Evolutionary conservation across 2,113 vertebrate genomes (phyloP), one percentile per base, ranked within the genome.

Genomic region (Propithecus coquereli): DNA sequence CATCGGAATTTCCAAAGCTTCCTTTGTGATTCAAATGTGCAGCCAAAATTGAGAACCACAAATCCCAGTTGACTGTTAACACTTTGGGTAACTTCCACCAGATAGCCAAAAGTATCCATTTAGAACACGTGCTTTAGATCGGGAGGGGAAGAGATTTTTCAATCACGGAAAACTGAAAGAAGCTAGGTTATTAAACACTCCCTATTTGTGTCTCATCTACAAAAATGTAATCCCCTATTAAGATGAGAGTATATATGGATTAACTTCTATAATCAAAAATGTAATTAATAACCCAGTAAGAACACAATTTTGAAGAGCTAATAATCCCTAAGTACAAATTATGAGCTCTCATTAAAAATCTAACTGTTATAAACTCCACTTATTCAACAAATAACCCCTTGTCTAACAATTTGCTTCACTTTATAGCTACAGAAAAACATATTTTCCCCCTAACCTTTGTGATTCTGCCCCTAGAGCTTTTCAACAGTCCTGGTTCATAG

Each of bases 281-380:
- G 25, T 94, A 98, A 97, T 97, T 97, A 98, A 97, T 97, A 97
- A 94, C 94, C 89, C 45, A 93, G 96, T 96, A 96, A 96, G 91
- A 98, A 97, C 77, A 97, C 87, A 94, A 96, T 83, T 96, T 94
- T 96, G 86, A 97, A 94, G 97, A 87, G 89, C 96, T 96, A 98
- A 97, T 97, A 96, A 97, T 95, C 50, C 73, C 94, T 94, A 92
- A 97, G 90, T 95, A 95, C 79, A 96, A 96, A 97, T 94, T 97
- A 96, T 66, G 79, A 88, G 91, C 50, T 82, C 91, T 97, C 96
- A 95, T 97, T 98, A 97, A 96, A 96, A 98, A 96, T 82, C 93
- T 94, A 87, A 95, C 92, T 89, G 34, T 89, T 96, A 96, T 80
- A 91, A 94, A 96, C 50, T 76, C 94, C 45, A 93, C 65, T 96